Evolutionary conservation across 2,888 invertebrate species (phyloP).

Genomic region (Tipula helvola): DNA sequence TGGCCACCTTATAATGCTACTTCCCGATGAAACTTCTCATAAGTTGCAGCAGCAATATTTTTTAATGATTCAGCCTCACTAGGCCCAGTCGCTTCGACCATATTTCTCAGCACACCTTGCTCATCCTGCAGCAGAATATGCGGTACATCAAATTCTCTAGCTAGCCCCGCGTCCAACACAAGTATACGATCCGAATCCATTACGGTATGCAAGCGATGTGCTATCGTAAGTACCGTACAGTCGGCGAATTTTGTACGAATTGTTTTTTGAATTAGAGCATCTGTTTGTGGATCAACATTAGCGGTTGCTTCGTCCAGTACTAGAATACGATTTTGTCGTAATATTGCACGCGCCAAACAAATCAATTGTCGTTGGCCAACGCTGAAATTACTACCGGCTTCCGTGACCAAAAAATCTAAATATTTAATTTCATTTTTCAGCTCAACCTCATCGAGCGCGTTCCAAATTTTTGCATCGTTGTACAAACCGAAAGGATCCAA

Average conservation of each 20-base stretch:
- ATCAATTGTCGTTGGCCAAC: constrained; percentile 30
- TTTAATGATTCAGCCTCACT: constrained; percentile 16
- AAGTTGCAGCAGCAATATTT: background rate
- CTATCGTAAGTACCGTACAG: background rate
- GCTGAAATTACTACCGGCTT: constrained; percentile 48
- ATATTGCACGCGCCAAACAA: constrained; percentile 52
- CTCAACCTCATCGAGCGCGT: constrained; percentile 38
- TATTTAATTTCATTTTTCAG: constrained; percentile 37
- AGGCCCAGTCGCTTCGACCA: constrained; percentile 58
- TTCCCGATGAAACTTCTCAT: constrained; percentile 1
- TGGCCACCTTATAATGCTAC: background rate
- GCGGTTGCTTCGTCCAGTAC: constrained; percentile 60
- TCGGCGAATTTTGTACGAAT: background rate
- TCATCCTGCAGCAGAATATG: constrained; percentile 32
- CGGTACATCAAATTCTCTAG: constrained; percentile 43
- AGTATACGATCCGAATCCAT: constrained; percentile 7
- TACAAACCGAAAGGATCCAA: constrained; percentile 27
- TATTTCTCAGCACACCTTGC: constrained; percentile 48
- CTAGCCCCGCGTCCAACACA: constrained; percentile 70
- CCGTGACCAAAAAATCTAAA: constrained; percentile 42
- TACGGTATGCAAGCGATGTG: constrained; percentile 6
- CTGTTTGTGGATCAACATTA: constrained; percentile 43
- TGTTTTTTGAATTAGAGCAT: background rate
- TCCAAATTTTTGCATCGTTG: constrained; percentile 30
- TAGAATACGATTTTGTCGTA: constrained; percentile 47